A percentile compares a stretch with the other conserved stretches of the same genome.
These are phyloP conservation scores for Drosophila persimilis DNA, from an alignment of 1,140 invertebrate genomes.

Conservation along the genomic window DNA sequence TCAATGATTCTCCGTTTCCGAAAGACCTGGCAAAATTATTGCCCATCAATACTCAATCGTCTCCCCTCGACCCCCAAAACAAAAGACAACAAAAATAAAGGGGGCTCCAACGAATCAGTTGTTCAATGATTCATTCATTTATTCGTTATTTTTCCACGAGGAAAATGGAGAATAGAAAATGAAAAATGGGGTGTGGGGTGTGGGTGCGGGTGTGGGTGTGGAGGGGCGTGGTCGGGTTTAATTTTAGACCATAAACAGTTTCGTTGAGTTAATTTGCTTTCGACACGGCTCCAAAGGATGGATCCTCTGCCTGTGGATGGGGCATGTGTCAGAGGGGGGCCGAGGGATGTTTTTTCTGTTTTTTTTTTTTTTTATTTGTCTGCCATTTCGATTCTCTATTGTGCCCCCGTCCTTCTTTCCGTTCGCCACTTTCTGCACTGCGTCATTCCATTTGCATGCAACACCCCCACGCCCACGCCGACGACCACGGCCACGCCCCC, in stretches of 20 bases:
- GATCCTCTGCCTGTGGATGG: neutral
- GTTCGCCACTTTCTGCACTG: neutral
- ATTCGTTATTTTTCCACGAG: neutral
- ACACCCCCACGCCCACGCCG: neutral
- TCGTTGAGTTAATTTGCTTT: constrained; percentile 33
- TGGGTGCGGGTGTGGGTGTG: neutral
- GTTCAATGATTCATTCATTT: neutral
- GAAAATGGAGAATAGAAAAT: no score
- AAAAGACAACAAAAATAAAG: no score
- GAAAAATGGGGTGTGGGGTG: neutral
- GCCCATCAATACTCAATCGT: no score
- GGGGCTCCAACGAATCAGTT: no score
- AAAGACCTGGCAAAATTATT: no score
- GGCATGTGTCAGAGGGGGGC: neutral
- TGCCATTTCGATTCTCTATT: constrained; percentile 3
- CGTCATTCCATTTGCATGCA: constrained; percentile 18
- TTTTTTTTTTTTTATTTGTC: constrained; percentile 8
- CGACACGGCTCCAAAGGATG: constrained; percentile 9
- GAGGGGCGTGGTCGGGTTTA: constrained; percentile 16
- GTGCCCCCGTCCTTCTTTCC: neutral
- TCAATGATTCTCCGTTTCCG: no score
- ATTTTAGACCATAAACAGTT: constrained; percentile 30
- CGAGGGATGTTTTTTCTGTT: constrained; percentile 9
- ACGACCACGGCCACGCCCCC: neutral
- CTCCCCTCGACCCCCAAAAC: no score